Conservation (phyloP, 2,797 vertebrate genomes). For the Xiphorhynchus erythropygius region DNA sequence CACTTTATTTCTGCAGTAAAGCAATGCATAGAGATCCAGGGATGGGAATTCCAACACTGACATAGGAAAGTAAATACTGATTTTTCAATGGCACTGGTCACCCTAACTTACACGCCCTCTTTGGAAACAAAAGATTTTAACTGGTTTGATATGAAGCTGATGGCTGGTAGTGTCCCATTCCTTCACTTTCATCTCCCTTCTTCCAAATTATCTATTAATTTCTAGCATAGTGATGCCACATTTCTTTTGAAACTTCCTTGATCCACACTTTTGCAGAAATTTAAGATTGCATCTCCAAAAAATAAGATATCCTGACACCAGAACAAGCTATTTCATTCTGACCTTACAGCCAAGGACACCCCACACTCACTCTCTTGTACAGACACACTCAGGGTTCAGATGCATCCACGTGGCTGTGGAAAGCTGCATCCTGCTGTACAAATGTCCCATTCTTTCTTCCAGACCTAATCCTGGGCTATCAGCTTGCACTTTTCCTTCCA, state of each 20-base stretch:
- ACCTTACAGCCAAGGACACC: background rate
- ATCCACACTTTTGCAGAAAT: background rate
- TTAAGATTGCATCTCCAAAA: background rate
- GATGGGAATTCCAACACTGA: background rate
- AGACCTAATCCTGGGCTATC: background rate
- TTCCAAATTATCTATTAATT: background rate
- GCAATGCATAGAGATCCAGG: background rate
- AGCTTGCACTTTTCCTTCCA: background rate
- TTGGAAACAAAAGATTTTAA: background rate
- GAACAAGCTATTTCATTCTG: background rate
- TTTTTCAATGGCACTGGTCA: background rate
- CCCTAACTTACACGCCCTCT: background rate
- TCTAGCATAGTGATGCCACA: background rate
- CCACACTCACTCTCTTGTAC: fast-evolving
- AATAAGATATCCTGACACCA: fast-evolving
- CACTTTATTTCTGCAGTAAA: background rate
- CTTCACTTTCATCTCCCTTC: background rate
- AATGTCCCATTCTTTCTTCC: background rate
- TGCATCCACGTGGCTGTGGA: background rate
- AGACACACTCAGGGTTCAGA: fast-evolving
- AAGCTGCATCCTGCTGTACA: background rate
- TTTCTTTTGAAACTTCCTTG: background rate
- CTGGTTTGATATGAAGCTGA: background rate
- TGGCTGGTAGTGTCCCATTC: background rate
- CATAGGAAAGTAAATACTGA: background rate